These are phyloP conservation scores for Pluvianellus socialis DNA, from an alignment of 2,113 vertebrate species.

Conservation along the genomic window DNA sequence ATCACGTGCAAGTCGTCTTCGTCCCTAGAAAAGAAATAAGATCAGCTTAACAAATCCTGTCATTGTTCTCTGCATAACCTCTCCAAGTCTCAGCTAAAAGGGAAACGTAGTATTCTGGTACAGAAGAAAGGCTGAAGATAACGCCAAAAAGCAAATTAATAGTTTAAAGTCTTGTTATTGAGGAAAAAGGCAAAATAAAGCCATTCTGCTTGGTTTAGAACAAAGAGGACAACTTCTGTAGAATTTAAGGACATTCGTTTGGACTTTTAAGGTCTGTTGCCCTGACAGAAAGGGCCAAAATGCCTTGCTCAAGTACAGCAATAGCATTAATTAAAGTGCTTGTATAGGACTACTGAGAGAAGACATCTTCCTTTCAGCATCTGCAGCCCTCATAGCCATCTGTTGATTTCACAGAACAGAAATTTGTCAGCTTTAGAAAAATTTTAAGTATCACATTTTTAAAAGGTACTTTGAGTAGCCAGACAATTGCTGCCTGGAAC, in stretches of 20 bases:
- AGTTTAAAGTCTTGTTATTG: background rate
- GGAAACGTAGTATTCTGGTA: background rate
- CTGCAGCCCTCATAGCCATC: background rate
- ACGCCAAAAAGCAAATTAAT: background rate
- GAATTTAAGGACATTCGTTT: background rate
- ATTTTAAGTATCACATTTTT: rapidly evolving
- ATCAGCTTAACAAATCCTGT: background rate
- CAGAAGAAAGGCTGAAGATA: background rate
- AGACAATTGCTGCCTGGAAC: background rate
- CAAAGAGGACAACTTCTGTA: background rate
- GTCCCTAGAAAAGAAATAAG: conserved; percentile 71
- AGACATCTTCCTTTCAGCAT: background rate
- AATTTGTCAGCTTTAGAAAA: background rate
- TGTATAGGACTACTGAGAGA: background rate
- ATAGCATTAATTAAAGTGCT: background rate
- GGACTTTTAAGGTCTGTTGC: background rate
- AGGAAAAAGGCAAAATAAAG: background rate
- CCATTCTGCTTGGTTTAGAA: background rate
- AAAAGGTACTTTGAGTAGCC: background rate
- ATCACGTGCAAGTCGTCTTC: conserved; percentile 77
- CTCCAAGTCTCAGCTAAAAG: background rate
- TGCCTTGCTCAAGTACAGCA: background rate
- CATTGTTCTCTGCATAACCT: background rate
- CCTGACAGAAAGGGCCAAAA: background rate
- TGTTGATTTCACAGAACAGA: background rate